Base-by-base conservation (phyloP, 1,140 invertebrate species). In the Listronotus oregonensis region DNA sequence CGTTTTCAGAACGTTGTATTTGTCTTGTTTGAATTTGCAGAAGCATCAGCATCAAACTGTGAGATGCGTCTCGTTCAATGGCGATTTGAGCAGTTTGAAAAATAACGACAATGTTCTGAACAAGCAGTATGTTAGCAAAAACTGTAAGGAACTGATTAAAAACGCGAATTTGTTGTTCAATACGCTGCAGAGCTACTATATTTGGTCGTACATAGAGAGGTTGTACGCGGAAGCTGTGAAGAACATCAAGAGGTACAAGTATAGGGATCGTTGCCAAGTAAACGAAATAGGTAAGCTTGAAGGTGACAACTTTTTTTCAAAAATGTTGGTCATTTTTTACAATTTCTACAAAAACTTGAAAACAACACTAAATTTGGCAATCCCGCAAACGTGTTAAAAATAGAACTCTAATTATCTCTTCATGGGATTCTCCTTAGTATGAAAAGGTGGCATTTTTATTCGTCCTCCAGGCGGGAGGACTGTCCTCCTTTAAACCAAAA, bases 101-200 rank as follows among this genome's bases (percentile, higher is more conserved):
- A 60, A 62, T 9, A 72, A 73, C n/a, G 74, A 77, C 10, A 66
- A 67, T 12, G 31, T 66, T 11, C 64, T 78, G 54, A 75, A 69
- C 14, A 76, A 76, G 56, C 63, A 75, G 37, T 78, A 78, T 49
- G 62, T 79, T 6, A 68, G 37, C 1, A 75, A 75, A 43, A 75
- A 79, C 49, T 79, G 78, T 52, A 74, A 82, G 52, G 86, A 89
- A 74, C 82, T 95, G 6, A 80, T 91, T 6, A 95, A 95, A 80
- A 92, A 90, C 11, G 92, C 92, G 0, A 96, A 95, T 79, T 80
- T 95, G 21, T 77, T 97, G 14, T 93, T 97, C 75, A 89, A 90
- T 32, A 91, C 91, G 1, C 82, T 96, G 50, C 92, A 96, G 73
- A 88, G 90, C 1, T 88, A 88, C 49, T 96, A 93, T 74, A 88